Evolutionary conservation across 2,888 invertebrate species (phyloP), one percentile per base, ranked within the genome.

Genomic region (Stenchaetothrips biformis): DNA sequence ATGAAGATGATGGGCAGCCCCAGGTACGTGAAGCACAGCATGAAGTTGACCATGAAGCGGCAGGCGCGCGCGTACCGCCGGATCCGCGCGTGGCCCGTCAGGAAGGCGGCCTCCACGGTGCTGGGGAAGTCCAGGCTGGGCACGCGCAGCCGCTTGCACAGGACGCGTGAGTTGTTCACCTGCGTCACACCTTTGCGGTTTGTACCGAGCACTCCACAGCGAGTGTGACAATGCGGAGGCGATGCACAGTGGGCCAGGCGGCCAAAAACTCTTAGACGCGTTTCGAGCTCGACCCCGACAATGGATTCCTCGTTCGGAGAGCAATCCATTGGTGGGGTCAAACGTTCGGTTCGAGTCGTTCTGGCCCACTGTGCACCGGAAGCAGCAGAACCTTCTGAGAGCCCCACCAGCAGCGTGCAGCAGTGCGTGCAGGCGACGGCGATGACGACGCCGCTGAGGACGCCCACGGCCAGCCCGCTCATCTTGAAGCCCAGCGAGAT

Each of bases 61-160:
- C 21, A 21, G 25, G 67, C 21, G 25, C 67, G 67, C 21, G 67
- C 67, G 67, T 25, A 21, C 21, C 67, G 67, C 8, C 67, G 67
- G 67, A 74, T 11, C 25, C 25, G 67, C 6, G 67, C 25, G 67
- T 74, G 67, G 25, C 67, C 67, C 25, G 67, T 74, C 21, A 74
- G 67, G 67, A 74, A 74, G 25, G 67, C 67, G 11, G 67, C 67
- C 67, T 74, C 67, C 67, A 74, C 67, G 21, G 67, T 74, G 67
- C 67, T 74, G 67, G 67, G 67, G 67, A 74, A 74, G 67, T 74
- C 67, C 25, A 74, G 67, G 67, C 67, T 74, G 67, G 67, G 67
- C 25, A 74, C 67, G 21, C 67, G 67, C 7, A 74, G 67, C 25
- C 67, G 67, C 67, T 21, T n/a, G 25, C 67, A 74, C 25, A 74